phyloP scores from a whole-genome alignment of 2,888 invertebrate genomes.

The Mimumesa dahlbomi region DNA sequence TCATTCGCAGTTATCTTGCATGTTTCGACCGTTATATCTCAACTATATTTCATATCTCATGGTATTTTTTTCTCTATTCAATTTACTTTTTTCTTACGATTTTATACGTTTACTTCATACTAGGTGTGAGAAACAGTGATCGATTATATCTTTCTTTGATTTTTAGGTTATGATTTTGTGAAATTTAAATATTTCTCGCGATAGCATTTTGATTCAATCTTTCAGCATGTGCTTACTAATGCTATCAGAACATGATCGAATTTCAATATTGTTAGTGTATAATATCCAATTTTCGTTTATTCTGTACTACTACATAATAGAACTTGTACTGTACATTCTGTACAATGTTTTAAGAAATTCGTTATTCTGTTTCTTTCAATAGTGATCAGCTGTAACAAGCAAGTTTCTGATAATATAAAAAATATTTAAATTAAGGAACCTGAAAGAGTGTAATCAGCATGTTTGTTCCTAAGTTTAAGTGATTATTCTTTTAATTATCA shows the following conservation, averaged over 20 bases:
- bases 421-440: not conserved
- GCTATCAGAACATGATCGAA: not conserved
- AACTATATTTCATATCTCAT: slow-evolving; percentile 11
- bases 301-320: not conserved
- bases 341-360: too few species aligned
- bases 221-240: not conserved
- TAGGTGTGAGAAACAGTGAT: slow-evolving; percentile 1
- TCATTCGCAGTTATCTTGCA: slow-evolving; percentile 13
- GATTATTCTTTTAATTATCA: not conserved
- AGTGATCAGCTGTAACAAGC: slow-evolving; percentile 14
- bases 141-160: slow-evolving; percentile 20
- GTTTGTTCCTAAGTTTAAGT: slow-evolving; percentile 1
- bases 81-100: not conserved
- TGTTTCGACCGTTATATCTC: slow-evolving; percentile 29
- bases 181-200: slow-evolving; percentile 26
- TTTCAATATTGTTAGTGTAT: not conserved
- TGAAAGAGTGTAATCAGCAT: not conserved
- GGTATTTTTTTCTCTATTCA: not conserved
- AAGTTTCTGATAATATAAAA: not conserved
- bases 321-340: slow-evolving; percentile 15
- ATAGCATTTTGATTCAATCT: slow-evolving; percentile 1
- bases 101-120: not conserved
- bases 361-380: too few species aligned
- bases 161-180: slow-evolving; percentile 62
- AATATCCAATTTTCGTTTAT: slow-evolving; percentile 1